Evolutionary conservation across 2,888 invertebrate genomes (phyloP).

Genomic region (Pandemis heparana): DNA sequence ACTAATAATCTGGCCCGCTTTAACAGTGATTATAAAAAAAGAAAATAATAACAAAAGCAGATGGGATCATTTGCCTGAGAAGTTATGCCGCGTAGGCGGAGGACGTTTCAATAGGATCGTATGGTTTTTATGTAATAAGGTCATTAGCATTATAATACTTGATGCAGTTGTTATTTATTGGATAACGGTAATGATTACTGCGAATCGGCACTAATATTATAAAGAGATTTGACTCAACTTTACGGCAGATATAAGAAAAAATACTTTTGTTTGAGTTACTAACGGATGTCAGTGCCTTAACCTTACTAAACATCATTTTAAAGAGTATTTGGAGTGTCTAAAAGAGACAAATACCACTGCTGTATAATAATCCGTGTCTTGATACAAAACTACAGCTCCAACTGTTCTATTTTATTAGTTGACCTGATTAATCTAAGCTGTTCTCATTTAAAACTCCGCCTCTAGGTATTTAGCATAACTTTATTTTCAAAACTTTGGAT

Average conservation of each 20-base stretch:
- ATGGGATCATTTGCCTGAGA: constrained; percentile 26
- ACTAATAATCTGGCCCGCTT: background rate
- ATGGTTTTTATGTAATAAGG: constrained; percentile 43
- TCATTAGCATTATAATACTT: constrained; percentile 59
- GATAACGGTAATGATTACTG: constrained; percentile 16
- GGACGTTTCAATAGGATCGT: constrained; percentile 22
- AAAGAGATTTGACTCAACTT: constrained; percentile 1
- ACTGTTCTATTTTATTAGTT: too few species aligned
- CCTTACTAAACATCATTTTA: too few species aligned
- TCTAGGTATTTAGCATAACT: too few species aligned
- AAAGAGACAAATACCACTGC: too few species aligned
- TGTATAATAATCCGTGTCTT: too few species aligned
- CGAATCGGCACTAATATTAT: background rate
- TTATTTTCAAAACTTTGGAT: too few species aligned
- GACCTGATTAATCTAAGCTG: too few species aligned
- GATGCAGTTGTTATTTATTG: constrained; percentile 56
- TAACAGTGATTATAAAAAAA: constrained; percentile 7
- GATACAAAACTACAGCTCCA: too few species aligned
- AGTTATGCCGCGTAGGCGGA: constrained; percentile 50
- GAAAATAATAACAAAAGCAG: constrained; percentile 32
- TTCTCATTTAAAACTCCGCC: too few species aligned
- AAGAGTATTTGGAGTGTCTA: too few species aligned
- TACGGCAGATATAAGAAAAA: background rate
- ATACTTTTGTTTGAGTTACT: too few species aligned
- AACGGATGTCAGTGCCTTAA: too few species aligned